phyloP scores from a whole-genome alignment of 2,888 invertebrate genomes.

The Diplazon laetatorius region DNA sequence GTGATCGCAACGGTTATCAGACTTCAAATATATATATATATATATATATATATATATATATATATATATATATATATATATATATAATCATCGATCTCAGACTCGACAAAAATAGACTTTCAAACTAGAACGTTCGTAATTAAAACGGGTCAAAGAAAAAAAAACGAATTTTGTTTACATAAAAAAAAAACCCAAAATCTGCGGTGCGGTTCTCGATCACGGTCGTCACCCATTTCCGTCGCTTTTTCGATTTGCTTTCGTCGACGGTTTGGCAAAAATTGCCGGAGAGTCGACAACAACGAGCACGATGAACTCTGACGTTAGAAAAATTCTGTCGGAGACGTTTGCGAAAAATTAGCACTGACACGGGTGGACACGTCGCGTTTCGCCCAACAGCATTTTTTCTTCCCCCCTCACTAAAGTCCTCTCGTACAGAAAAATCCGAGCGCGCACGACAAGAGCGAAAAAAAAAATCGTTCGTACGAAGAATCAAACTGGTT shows the following conservation, averaged over 20 bases:
- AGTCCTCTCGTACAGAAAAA: conserved; percentile 16
- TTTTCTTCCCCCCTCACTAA: conserved; percentile 4
- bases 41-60: too few species aligned
- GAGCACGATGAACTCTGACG: background rate
- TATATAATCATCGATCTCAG: conserved; percentile 57
- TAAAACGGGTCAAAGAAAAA: conserved; percentile 66
- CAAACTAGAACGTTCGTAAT: conserved; percentile 64
- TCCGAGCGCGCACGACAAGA: background rate
- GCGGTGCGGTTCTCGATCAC: conserved; percentile 61
- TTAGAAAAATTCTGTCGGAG: conserved; percentile 26
- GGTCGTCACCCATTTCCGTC: conserved; percentile 5
- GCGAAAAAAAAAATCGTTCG: conserved; percentile 1
- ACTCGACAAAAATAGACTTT: conserved; percentile 69
- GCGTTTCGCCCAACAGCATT: conserved; percentile 20
- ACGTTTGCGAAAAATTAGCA: conserved; percentile 21
- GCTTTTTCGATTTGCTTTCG: background rate
- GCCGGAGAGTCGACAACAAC: conserved; percentile 15
- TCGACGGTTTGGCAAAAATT: conserved; percentile 1
- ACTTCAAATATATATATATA: conserved; percentile 42
- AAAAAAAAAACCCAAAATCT: conserved; percentile 39
- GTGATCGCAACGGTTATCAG: conserved; percentile 11
- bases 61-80: too few species aligned
- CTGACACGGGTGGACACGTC: conserved; percentile 30
- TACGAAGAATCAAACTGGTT: conserved; percentile 11
- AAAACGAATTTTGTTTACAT: too few species aligned